Evolutionary conservation across 2,888 invertebrate species (phyloP).

Genomic region (Calephelis perditalis): DNA sequence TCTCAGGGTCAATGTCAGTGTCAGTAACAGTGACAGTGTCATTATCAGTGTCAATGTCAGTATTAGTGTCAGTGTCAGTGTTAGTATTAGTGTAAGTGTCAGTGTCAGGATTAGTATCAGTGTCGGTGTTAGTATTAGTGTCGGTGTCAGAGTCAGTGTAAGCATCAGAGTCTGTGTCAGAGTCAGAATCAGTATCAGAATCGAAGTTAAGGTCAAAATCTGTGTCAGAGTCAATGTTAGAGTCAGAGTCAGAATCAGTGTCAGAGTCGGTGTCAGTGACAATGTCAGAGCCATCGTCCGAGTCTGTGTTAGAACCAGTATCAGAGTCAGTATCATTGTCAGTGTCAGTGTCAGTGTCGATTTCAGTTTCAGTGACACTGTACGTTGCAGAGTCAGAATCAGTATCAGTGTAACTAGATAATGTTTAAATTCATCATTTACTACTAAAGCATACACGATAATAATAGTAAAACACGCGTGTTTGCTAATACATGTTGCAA

Average conservation of each 20-base stretch:
- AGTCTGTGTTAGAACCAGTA: background rate
- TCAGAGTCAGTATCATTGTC: background rate
- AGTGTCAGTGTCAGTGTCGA: background rate
- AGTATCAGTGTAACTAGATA: background rate
- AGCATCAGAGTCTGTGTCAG: background rate
- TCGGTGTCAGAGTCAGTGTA: too few relatives aligned
- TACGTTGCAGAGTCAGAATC: constrained; percentile 2
- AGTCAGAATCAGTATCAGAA: background rate
- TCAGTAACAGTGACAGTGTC: background rate
- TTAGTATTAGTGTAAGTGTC: too few relatives aligned
- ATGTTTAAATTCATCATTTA: too few relatives aligned
- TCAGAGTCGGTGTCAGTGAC: background rate
- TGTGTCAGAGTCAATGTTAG: background rate
- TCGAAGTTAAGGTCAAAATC: background rate
- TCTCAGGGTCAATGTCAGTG: background rate
- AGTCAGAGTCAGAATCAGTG: background rate
- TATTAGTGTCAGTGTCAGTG: too few relatives aligned
- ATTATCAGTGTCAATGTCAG: constrained; percentile 6
- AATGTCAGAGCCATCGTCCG: background rate
- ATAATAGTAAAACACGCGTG: too few relatives aligned
- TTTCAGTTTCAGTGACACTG: constrained; percentile 5
- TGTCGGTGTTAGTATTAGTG: too few relatives aligned
- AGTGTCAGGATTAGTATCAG: too few relatives aligned
- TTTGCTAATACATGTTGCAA: background rate
- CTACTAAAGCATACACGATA: too few relatives aligned